Evolutionary conservation across 2,113 vertebrate species (phyloP).

Genomic region (Dipodomys stephensi): DNA sequence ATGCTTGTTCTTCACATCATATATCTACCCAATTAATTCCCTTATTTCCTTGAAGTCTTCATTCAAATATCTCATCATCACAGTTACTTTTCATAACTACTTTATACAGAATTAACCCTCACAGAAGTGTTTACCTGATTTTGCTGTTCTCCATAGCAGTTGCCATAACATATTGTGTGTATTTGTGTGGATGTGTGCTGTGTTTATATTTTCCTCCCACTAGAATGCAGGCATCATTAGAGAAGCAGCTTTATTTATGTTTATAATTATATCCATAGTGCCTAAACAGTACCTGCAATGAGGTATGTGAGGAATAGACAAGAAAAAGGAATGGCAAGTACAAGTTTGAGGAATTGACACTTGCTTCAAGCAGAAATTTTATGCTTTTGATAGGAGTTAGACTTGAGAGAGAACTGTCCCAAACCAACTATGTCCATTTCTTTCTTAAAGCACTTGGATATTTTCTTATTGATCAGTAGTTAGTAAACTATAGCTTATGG

Average conservation of each 20-base stretch:
- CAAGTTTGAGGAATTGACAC: background rate
- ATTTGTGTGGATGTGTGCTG: background rate
- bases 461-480: background rate
- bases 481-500: background rate
- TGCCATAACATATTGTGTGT: background rate
- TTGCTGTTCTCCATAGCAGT: background rate
- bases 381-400: background rate
- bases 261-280: background rate
- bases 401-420: background rate
- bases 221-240: background rate
- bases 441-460: background rate
- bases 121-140: background rate
- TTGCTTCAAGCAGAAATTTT: constrained; percentile 20
- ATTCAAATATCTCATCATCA: background rate
- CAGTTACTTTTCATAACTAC: constrained; percentile 4
- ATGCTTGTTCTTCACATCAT: background rate
- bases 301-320: background rate
- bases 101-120: background rate
- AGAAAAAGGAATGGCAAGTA: background rate
- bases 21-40: background rate
- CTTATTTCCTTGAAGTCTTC: constrained; percentile 37
- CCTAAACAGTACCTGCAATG: background rate
- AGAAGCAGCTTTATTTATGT: background rate
- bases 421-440: background rate
- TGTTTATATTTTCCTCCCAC: background rate